phyloP scores from a whole-genome alignment of 1,140 invertebrate genomes.

The Vanessa atalanta region DNA sequence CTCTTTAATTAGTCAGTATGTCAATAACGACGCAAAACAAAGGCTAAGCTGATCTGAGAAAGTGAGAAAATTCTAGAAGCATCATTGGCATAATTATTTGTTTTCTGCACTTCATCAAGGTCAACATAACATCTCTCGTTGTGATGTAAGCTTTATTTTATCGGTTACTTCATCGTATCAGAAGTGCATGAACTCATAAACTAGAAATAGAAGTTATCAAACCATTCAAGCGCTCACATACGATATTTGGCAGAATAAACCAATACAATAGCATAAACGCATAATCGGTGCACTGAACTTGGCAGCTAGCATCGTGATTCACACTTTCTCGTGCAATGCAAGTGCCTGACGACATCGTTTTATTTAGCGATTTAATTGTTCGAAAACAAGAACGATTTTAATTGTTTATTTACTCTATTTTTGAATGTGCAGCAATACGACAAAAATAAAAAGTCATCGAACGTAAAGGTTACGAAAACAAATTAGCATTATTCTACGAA shows the following conservation, averaged over 20 bases:
- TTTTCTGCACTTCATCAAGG: no score
- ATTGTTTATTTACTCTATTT: neutral
- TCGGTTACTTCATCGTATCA: neutral
- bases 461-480: no score
- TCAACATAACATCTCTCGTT: no score
- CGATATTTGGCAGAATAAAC: conserved; percentile 41
- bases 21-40: no score
- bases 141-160: neutral
- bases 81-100: no score
- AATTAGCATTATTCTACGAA: no score
- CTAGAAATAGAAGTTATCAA: conserved; percentile 43
- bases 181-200: conserved; percentile 49
- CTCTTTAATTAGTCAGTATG: no score
- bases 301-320: conserved; percentile 33
- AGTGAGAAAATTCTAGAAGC: no score
- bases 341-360: conserved; percentile 22
- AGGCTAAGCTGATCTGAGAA: no score
- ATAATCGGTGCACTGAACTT: conserved; percentile 40
- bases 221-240: conserved; percentile 16
- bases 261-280: conserved; percentile 12
- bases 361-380: conserved; percentile 5
- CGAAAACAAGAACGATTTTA: neutral
- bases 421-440: neutral
- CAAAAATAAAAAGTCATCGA: neutral
- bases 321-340: conserved; percentile 14